Evolutionary conservation across 2,888 invertebrate species (phyloP).

Genomic region (Empis livida): DNA sequence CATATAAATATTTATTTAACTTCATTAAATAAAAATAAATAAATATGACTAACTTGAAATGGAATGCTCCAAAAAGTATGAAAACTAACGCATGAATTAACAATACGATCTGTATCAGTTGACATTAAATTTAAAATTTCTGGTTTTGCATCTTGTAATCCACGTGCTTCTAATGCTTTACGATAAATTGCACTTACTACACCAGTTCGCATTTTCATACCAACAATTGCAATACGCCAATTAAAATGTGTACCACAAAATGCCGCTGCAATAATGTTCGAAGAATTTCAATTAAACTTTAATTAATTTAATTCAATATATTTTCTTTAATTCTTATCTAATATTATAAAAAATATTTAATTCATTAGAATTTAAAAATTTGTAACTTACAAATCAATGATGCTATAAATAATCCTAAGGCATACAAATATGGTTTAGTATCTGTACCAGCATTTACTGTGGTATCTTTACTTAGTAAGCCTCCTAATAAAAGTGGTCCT

Average conservation of each 20-base stretch:
- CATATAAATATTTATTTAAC: constrained; percentile 21
- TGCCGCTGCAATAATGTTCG: constrained; percentile 52
- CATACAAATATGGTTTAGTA: constrained; percentile 49
- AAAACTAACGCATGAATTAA: constrained; percentile 91
- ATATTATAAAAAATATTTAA: no score
- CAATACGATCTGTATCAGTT: constrained; percentile 88
- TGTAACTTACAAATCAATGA: constrained; percentile 51
- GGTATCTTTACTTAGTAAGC: constrained; percentile 47
- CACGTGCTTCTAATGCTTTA: constrained; percentile 36
- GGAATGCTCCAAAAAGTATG: constrained; percentile 75
- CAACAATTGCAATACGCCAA: constrained; percentile 71
- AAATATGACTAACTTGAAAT: constrained; percentile 48
- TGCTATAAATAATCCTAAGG: constrained; percentile 48
- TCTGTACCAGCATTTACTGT: constrained; percentile 60
- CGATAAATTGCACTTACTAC: constrained; percentile 72
- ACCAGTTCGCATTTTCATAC: constrained; percentile 75
- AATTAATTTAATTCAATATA: no score
- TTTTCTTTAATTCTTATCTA: no score
- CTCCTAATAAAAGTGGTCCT: constrained; percentile 77
- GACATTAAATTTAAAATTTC: constrained; percentile 96
- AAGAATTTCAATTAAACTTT: no score
- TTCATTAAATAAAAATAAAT: neutral
- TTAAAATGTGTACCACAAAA: constrained; percentile 80
- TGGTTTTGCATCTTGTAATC: constrained; percentile 46
- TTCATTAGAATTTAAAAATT: no score